Base-by-base conservation (phyloP, 2,888 invertebrate genomes). In the Tuberolachnus salignus region DNA sequence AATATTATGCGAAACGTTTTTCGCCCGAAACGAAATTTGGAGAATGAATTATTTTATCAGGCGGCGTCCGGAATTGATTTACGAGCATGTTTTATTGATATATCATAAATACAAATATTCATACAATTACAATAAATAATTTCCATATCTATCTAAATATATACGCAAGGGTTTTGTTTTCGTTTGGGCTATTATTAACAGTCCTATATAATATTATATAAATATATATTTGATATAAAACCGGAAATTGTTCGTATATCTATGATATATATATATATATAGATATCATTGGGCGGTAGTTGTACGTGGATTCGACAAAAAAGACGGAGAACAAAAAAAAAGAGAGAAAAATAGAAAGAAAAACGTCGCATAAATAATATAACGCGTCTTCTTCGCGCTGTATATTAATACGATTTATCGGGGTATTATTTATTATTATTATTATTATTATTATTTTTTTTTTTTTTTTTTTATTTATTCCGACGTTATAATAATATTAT, bases 391-490 rank as follows among this genome's bases (percentile, higher is more conserved):
- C 67, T 19, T 1, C 63, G 34, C 21, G 34, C 34, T 9, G 34
- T 13, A 51, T n/a, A n/a, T n/a, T n/a, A n/a, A n/a, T 23, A 71
- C 57, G 67, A 75, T 75, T 75, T 75, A 75, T 75, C 57, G 14
- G 49, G 75, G 67, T 66, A 75, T 57, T 75, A n/a, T n/a, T n/a
- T n/a, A n/a, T n/a, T n/a, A n/a, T n/a, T n/a, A n/a, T n/a, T n/a
- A n/a, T n/a, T n/a, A n/a, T n/a, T n/a, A n/a, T n/a, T n/a, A n/a
- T n/a, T n/a, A 59, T 67, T 72, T 71, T 70, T 26, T 72, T 16
- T 55, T 13, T 53, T n/a, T n/a, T 1, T 26, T 34, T 34, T 6
- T 34, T 34, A 6, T 6, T 34, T 34, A 6, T 6, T 34, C 34
- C 34, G 34, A 34, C 34, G 34, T 34, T 34, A 34, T 34, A 34